Percentiles rank a stretch among this genome's conserved stretches.
phyloP scores from a whole-genome alignment of 2,888 invertebrate species.

The Rhagonycha fulva region DNA sequence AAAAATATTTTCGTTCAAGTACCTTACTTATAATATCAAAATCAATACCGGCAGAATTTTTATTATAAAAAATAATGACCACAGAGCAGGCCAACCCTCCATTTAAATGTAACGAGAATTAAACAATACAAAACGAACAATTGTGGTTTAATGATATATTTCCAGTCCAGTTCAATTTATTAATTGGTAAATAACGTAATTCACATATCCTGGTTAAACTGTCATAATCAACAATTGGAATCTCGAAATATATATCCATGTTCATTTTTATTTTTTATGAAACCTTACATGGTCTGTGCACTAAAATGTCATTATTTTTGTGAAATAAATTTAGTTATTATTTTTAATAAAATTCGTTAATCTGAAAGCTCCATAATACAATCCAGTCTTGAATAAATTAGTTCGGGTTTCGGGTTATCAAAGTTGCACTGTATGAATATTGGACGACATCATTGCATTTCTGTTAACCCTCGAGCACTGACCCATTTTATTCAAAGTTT shows the following conservation, averaged over 20 bases:
- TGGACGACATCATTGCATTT: too few relatives aligned
- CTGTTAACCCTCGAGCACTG: too few relatives aligned
- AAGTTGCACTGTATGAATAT: too few relatives aligned
- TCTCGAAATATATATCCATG: background rate
- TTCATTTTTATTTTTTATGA: background rate
- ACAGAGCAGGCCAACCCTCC: background rate
- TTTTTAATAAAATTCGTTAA: too few relatives aligned
- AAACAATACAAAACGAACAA: background rate
- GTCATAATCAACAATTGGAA: background rate
- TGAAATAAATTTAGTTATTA: too few relatives aligned
- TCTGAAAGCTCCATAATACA: too few relatives aligned
- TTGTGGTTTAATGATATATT: background rate
- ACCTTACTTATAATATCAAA: background rate
- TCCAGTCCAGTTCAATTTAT: background rate
- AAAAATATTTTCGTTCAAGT: background rate
- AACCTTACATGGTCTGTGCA: background rate
- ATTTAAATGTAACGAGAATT: background rate
- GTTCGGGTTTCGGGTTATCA: too few relatives aligned
- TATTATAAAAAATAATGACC: background rate
- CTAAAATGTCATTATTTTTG: background rate
- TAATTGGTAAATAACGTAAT: background rate
- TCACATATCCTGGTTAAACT: background rate
- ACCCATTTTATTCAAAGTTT: too few relatives aligned
- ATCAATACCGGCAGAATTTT: background rate
- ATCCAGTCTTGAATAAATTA: too few relatives aligned